Base-by-base conservation (phyloP, 37 sponge, comb jelly and placozoan species). In the Theonella swinhoei region DNA sequence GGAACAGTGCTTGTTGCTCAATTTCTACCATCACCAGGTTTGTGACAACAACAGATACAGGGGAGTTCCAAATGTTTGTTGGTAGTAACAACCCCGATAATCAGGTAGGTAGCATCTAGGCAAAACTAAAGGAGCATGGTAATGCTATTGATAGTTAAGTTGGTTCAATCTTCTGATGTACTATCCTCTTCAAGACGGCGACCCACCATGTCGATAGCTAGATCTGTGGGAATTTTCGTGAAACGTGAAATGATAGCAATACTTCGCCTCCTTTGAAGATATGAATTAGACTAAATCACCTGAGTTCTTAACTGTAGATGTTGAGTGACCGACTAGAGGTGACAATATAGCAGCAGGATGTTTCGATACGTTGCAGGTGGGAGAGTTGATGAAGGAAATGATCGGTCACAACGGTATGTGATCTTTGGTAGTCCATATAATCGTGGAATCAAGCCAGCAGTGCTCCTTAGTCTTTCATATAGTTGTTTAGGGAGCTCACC, bases 21-120 rank as follows among this genome's bases (percentile, higher is more conserved):
- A 33, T 25, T 24, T 80, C 69, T 47, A 58, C 81, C 81, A 80
- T 80, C 14, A 70, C 81, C 35, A 80, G 81, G 70, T 80, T 68
- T 8, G 81, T 70, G n/a, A n/a, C n/a, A n/a, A n/a, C n/a, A n/a
- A n/a, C n/a, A n/a, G n/a, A n/a, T n/a, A n/a, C n/a, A n/a, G n/a
- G n/a, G n/a, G n/a, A n/a, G n/a, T n/a, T n/a, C n/a, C n/a, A n/a
- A n/a, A n/a, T n/a, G n/a, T n/a, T n/a, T n/a, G n/a, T n/a, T n/a
- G n/a, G n/a, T n/a, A n/a, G n/a, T n/a, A n/a, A n/a, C n/a, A n/a
- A n/a, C 11, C 67, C 69, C 7, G 70, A 42, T 24, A 80, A 32
- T 31, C 4, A 29, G 70, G 7, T 3, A 70, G 34, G 70, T 70
- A 32, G 68, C 68, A 67, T 67, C 68, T 9, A 67, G 68, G 28